Evolutionary conservation across 2,888 invertebrate genomes (phyloP).

Genomic region (Netelia virgata): DNA sequence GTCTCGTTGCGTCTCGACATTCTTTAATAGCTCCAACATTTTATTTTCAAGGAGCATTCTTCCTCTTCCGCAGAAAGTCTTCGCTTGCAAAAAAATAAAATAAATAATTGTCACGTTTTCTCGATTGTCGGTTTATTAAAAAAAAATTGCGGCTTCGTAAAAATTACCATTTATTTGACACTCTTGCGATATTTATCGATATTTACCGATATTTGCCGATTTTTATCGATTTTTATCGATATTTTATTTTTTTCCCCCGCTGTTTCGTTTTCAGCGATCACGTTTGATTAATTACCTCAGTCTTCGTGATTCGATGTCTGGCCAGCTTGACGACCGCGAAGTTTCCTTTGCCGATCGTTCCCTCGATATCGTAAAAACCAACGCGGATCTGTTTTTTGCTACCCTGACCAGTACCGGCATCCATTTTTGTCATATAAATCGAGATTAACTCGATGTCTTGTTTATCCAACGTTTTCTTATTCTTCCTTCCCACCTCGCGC

Average conservation of each 20-base stretch:
- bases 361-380: conserved; percentile 99
- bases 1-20: too few species aligned
- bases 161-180: too few species aligned
- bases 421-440: conserved; percentile 77
- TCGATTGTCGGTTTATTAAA: too few species aligned
- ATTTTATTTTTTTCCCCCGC: neutral
- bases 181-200: neutral
- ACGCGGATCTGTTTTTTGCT: conserved; percentile 90
- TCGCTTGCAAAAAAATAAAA: too few species aligned
- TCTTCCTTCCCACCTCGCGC: neutral
- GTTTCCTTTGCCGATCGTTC: conserved; percentile 99
- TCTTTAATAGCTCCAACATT: too few species aligned
- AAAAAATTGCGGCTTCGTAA: too few species aligned
- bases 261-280: neutral
- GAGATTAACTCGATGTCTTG: conserved; percentile 21
- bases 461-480: conserved; percentile 18
- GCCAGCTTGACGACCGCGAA: conserved; percentile 99
- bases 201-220: neutral
- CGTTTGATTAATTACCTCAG: conserved; percentile 90
- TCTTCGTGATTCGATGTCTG: conserved; percentile 98
- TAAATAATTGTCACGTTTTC: too few species aligned
- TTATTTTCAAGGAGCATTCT: too few species aligned
- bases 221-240: neutral
- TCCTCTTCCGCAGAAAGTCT: too few species aligned
- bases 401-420: conserved; percentile 78